These are phyloP conservation scores for Chrysotoxum bicinctum DNA, from an alignment of 2,888 invertebrate species.

Conservation along the genomic window DNA sequence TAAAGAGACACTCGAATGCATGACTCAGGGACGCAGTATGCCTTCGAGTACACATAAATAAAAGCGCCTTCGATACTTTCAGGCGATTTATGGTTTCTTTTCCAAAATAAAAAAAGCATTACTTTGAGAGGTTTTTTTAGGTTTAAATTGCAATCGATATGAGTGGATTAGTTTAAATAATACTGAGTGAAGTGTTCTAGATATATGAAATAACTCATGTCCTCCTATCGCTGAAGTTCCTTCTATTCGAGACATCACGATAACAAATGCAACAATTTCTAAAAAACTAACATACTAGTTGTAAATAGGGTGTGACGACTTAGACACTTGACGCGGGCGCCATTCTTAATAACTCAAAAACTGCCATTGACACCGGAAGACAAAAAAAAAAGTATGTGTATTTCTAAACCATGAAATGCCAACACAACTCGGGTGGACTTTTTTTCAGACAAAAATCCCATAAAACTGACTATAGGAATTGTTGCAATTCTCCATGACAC, in stretches of 20 bases:
- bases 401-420: no score
- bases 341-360: no score
- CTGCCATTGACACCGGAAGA: no score
- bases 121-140: not conserved
- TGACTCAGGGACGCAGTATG: constrained; percentile 8
- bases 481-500: no score
- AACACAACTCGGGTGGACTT: no score
- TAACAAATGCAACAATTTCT: no score
- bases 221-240: not conserved
- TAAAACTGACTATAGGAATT: no score
- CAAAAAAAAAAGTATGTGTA: no score
- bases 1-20: constrained; percentile 1
- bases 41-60: not conserved
- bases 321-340: no score
- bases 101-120: not conserved
- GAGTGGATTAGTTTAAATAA: not conserved
- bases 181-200: not conserved
- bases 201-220: not conserved
- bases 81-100: constrained; percentile 23
- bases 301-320: no score
- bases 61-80: not conserved
- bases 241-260: not conserved
- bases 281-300: no score
- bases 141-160: not conserved
- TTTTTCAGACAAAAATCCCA: no score